Evolutionary conservation across 2,113 vertebrate species (phyloP).

Genomic region (Notothenia coriiceps): DNA sequence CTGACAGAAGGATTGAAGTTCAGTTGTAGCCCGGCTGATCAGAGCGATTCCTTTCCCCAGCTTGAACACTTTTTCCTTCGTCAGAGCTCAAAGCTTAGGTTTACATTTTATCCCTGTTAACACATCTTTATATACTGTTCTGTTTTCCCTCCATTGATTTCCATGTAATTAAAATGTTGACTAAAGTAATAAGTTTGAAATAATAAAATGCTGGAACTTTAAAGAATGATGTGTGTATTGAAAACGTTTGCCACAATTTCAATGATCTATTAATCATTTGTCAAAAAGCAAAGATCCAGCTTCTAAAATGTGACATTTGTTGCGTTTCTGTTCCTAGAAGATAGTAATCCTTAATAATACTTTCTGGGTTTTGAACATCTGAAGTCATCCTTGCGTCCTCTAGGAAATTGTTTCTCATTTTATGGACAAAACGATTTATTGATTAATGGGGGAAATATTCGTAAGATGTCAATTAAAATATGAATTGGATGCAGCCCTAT

Average conservation of each 20-base stretch:
- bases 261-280: background rate
- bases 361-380: too few species aligned
- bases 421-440: too few species aligned
- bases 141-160: conserved; percentile 49
- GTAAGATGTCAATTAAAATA: too few species aligned
- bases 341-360: too few species aligned
- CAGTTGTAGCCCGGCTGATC: conserved; percentile 28
- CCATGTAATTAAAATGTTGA: conserved; percentile 63
- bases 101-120: conserved; percentile 44
- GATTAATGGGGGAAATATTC: too few species aligned
- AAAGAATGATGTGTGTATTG: background rate
- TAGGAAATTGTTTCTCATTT: too few species aligned
- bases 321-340: too few species aligned
- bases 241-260: too few species aligned
- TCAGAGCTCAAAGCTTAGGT: conserved; percentile 2
- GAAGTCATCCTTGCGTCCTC: too few species aligned
- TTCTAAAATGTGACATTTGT: too few species aligned
- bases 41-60: conserved; percentile 13
- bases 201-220: conserved; percentile 68
- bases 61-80: conserved; percentile 20
- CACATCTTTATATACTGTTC: conserved; percentile 47
- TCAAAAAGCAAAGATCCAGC: background rate
- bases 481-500: too few species aligned
- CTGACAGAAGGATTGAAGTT: conserved; percentile 36
- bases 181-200: conserved; percentile 64